Percentiles rank a stretch among this genome's conserved stretches.
phyloP scores from a whole-genome alignment of 1,140 invertebrate genomes.

The Leptinotarsa defecta region DNA sequence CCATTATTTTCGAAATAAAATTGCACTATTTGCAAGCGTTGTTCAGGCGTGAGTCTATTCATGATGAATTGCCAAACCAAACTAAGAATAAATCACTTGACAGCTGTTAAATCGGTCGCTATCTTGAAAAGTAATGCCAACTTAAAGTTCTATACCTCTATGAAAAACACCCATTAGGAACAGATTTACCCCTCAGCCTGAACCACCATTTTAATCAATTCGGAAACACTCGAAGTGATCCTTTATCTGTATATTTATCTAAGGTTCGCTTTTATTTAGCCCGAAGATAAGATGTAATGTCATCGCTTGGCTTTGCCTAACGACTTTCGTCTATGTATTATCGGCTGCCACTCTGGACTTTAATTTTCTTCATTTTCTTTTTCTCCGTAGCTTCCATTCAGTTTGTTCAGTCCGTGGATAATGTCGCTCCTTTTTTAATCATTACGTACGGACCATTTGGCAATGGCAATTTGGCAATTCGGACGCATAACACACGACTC shows the following conservation, averaged over 20 bases:
- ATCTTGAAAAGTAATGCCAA: too few species aligned
- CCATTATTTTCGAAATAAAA: too few species aligned
- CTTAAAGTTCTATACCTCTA: too few species aligned
- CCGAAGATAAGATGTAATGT: slow-evolving; percentile 45
- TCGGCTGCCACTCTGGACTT: slow-evolving; percentile 40
- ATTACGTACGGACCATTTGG: slow-evolving; percentile 49
- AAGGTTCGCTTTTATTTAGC: slow-evolving; percentile 51
- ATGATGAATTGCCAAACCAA: too few species aligned
- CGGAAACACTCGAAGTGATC: slow-evolving; percentile 48
- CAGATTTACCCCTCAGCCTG: slow-evolving; percentile 49
- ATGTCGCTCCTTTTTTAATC: slow-evolving; percentile 45
- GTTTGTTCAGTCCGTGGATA: slow-evolving; percentile 39
- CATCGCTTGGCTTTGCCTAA: slow-evolving; percentile 37
- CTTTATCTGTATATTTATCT: slow-evolving; percentile 53
- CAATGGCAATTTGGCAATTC: slow-evolving; percentile 37
- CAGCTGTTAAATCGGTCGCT: too few species aligned
- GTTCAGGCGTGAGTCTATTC: too few species aligned
- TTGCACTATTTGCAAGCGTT: too few species aligned
- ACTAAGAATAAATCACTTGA: too few species aligned
- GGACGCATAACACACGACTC: slow-evolving; percentile 38
- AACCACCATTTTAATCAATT: slow-evolving; percentile 53
- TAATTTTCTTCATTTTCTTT: slow-evolving; percentile 42
- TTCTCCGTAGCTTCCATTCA: slow-evolving; percentile 32
- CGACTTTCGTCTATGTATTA: slow-evolving; percentile 42
- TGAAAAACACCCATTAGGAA: too few species aligned